Base-by-base conservation (phyloP, 2,797 vertebrate genomes). In the Phoxinus dragarum region DNA sequence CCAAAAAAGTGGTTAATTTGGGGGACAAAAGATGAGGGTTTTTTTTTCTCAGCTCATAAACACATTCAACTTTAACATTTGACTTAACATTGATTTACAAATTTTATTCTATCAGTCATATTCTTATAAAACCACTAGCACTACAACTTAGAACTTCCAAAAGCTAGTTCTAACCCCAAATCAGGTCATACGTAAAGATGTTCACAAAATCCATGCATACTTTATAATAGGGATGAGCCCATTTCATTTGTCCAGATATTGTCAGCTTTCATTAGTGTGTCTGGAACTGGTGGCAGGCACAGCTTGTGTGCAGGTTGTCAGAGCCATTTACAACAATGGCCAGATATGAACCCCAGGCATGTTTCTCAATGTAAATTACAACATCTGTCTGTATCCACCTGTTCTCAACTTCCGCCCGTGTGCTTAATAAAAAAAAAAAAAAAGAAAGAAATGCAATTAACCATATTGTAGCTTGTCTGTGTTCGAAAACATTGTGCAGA, bases 331-430 rank as follows among this genome's bases (percentile, higher is more conserved):
- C 90, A 74, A 91, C 93, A 94, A 94, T 93, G 93, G 92, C 92
- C 94, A 94, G 94, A 94, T 94, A 95, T 93, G 92, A 93, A 94
- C 92, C 89, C 92, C 94, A 95, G 94, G 93, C 94, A 92, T 93
- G 91, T 92, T 93, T 87, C 89, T 89, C 87, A 92, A 91, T 94
- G 93, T 95, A 94, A 95, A 94, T 92, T 93, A 91, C 92, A 92
- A 94, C 94, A 94, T 95, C 93, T 94, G 94, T 92, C 94, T 94
- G 90, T 92, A 93, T 92, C 93, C 95, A 95, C 94, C 94, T 95
- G 94, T 94, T 94, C 92, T 93, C 92, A 89, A 76, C 89, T 92
- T 92, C 92, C 93, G 67, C 66, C 44, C 90, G 90, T 91, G 84
- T 87, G 91, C 90, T 89, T 86, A 86, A 90, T 90, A 90, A 94